Percentiles rank a stretch among this genome's conserved stretches.
Evolutionary conservation across 2,888 invertebrate species (phyloP).

Genomic region (Ophonus ardosiacus): DNA sequence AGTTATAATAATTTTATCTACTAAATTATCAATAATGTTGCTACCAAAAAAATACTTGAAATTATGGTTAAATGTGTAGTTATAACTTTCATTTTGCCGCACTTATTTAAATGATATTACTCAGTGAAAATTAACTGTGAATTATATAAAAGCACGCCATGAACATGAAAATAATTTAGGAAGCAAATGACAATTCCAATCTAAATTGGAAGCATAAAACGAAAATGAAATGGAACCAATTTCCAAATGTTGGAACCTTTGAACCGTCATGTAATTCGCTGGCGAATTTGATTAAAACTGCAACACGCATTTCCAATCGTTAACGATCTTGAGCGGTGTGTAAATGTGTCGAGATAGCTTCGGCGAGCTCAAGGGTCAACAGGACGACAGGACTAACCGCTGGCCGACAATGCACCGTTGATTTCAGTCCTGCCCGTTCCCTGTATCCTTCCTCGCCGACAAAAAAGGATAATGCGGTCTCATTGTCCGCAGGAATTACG

Average conservation of each 20-base stretch:
- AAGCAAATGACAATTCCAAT: not conserved
- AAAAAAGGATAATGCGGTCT: slow-evolving; percentile 53
- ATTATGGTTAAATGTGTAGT: no score
- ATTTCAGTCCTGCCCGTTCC: slow-evolving; percentile 53
- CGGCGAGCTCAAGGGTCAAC: slow-evolving; percentile 4
- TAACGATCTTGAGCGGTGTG: slow-evolving; percentile 47
- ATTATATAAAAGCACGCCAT: not conserved
- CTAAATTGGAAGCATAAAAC: slow-evolving; percentile 12
- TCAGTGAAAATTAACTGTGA: not conserved
- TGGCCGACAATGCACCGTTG: slow-evolving; percentile 61
- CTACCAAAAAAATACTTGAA: no score
- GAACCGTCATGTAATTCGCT: slow-evolving; percentile 6
- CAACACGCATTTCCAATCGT: slow-evolving; percentile 30
- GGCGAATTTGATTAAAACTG: slow-evolving; percentile 40
- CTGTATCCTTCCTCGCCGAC: slow-evolving; percentile 21
- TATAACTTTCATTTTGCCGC: not conserved
- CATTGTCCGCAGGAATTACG: slow-evolving; percentile 49
- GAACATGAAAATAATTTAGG: not conserved
- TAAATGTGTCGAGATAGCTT: slow-evolving; percentile 20
- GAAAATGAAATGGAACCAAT: slow-evolving; percentile 17
- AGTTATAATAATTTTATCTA: no score
- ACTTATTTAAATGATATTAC: not conserved
- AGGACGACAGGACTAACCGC: slow-evolving; percentile 50
- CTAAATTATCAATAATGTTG: no score
- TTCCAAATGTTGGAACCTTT: slow-evolving; percentile 29